Evolutionary conservation across 92 coral and sea anemone genomes (phyloP).

Genomic region (Plumapathes pennacea): DNA sequence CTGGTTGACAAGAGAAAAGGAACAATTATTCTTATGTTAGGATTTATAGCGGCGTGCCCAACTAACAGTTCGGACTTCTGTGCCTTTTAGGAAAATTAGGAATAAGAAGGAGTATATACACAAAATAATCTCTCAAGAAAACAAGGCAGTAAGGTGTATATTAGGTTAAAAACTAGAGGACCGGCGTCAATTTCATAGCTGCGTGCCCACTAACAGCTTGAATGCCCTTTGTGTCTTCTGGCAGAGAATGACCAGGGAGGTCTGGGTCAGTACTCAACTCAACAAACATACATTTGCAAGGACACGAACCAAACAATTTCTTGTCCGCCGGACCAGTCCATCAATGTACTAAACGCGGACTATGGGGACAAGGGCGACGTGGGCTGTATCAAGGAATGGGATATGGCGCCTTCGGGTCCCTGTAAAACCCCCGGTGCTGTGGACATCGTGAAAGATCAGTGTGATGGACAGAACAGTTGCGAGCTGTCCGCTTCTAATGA

Average conservation of each 20-base stretch:
- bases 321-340: slow-evolving; percentile 73
- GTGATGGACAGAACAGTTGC: slow-evolving; percentile 90
- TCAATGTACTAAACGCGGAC: slow-evolving; percentile 72
- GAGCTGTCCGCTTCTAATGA: slow-evolving; percentile 75
- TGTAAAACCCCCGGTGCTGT: slow-evolving; percentile 87
- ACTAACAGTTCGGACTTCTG: too few relatives aligned
- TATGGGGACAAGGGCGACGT: slow-evolving; percentile 84
- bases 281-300: slow-evolving; percentile 64
- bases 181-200: too few relatives aligned
- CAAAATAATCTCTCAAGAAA: too few relatives aligned
- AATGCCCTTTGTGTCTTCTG: neutral
- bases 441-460: slow-evolving; percentile 63
- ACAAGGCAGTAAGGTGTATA: too few relatives aligned
- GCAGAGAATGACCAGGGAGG: slow-evolving; percentile 9
- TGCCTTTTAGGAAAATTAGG: too few relatives aligned
- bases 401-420: slow-evolving; percentile 26
- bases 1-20: too few relatives aligned
- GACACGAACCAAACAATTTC: slow-evolving; percentile 70
- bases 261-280: neutral
- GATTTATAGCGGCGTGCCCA: too few relatives aligned
- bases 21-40: too few relatives aligned
- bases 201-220: neutral
- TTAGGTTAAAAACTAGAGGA: too few relatives aligned
- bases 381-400: slow-evolving; percentile 52
- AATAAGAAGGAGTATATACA: too few relatives aligned